Percentiles rank a stretch among this genome's conserved stretches.
Evolutionary conservation across 2,888 invertebrate genomes (phyloP).

Genomic region (Caradrina clavipalpis): DNA sequence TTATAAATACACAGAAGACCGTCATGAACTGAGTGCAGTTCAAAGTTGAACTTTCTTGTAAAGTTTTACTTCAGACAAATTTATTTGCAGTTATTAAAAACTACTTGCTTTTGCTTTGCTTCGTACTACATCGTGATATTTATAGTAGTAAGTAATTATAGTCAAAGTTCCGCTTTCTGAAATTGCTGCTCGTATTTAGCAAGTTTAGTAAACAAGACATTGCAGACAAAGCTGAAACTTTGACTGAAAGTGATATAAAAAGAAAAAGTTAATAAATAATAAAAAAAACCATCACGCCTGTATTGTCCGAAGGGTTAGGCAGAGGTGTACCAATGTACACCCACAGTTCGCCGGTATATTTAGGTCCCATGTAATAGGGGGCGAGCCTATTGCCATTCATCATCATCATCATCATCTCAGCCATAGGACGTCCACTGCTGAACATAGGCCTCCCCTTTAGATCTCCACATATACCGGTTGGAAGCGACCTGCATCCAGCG

Average conservation of each 20-base stretch:
- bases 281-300: too few species aligned
- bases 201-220: not conserved
- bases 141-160: not conserved
- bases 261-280: too few species aligned
- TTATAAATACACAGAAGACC: not conserved
- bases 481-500: too few species aligned
- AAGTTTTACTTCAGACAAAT: not conserved
- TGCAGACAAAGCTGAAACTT: not conserved
- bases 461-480: too few species aligned
- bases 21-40: not conserved
- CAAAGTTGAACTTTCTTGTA: not conserved
- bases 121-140: not conserved
- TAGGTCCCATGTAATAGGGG: too few species aligned
- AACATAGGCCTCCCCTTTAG: too few species aligned
- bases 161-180: not conserved
- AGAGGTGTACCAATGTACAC: too few species aligned
- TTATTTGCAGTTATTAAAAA: constrained; percentile 6
- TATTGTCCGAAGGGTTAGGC: too few species aligned
- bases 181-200: not conserved
- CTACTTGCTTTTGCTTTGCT: not conserved
- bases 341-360: too few species aligned
- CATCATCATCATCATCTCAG: too few species aligned
- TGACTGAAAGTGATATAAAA: not conserved
- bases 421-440: too few species aligned
- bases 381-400: too few species aligned